Base-by-base conservation (phyloP, 2,888 invertebrate species). In the Stenolophus ochropezus region DNA sequence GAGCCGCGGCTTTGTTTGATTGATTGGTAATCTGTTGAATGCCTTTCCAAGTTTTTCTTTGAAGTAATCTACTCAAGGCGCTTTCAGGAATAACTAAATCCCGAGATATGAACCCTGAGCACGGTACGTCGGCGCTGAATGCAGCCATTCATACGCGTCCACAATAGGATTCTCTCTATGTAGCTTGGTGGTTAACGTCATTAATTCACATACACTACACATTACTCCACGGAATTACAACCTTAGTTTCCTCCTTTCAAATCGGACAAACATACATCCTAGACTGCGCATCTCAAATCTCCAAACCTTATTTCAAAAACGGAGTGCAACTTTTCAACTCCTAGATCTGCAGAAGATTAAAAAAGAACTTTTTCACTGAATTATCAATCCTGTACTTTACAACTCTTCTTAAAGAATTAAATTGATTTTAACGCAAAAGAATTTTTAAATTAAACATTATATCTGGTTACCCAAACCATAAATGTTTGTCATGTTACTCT, bases 21-120 rank as follows among this genome's bases (percentile, higher is more conserved):
- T 77, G 61, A 77, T 77, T 65, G 77, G 65, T 77, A 77, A 77
- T 77, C 77, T 77, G 77, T 77, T 77, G 77, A 77, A 77, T 77
- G 77, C 77, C 16, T 77, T 74, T 77, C 27, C 33, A 56, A 16
- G 49, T 61, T 53, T 76, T 76, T 65, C 77, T 77, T 65, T 77
- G 61, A 77, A 77, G 75, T 77, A 77, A 77, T 61, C 77, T 61
- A 77, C 61, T 77, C 21, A 61, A 58, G 56, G 27, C 56, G 53
- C 76, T 76, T 76, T 27, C 56, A 33, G 56, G 27, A 56, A 76
- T 76, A 76, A 33, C 33, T 27, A 76, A 76, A 56, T 58, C 76
- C 58, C 20, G 16, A 27, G 42, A 76, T 76, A 76, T 76, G 58
- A 58, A 56, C 56, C 58, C 49, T 23, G 8, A 11, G 21, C 73